Evolutionary conservation across 2,113 vertebrate genomes (phyloP).

Genomic region (Ceuthmochares aereus): DNA sequence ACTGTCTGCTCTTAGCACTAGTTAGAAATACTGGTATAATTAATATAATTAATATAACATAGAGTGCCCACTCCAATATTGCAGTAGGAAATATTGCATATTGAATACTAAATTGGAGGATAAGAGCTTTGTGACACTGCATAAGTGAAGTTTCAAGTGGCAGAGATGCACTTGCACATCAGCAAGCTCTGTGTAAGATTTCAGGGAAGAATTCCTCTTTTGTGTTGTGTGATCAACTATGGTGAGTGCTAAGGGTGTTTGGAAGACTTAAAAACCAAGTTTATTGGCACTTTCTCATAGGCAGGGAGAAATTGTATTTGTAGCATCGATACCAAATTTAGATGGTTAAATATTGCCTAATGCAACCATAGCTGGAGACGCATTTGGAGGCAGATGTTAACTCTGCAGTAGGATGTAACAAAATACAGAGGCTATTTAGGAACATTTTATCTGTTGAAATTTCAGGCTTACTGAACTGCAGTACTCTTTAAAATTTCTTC

Average conservation of each 20-base stretch:
- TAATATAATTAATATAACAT: not conserved
- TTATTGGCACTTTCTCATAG: not conserved
- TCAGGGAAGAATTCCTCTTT: not conserved
- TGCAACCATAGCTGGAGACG: not conserved
- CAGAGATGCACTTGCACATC: not conserved
- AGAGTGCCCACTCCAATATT: not conserved
- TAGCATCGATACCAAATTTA: not conserved
- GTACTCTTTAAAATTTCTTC: not conserved
- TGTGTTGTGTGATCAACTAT: not conserved
- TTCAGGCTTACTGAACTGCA: not conserved
- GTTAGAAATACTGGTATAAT: not conserved
- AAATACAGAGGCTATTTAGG: not conserved
- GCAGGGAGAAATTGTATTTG: not conserved
- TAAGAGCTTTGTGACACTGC: not conserved
- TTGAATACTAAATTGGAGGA: not conserved
- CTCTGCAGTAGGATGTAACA: not conserved
- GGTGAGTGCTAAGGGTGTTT: not conserved
- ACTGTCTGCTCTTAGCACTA: not conserved
- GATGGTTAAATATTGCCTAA: not conserved
- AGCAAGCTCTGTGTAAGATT: not conserved
- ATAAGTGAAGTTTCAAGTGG: not conserved
- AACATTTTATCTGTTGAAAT: not conserved
- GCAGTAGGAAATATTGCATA: not conserved
- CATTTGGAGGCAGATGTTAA: not conserved
- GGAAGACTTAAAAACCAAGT: not conserved